phyloP scores from a whole-genome alignment of 2,888 invertebrate genomes.

The Dicranocentrus wangi region DNA sequence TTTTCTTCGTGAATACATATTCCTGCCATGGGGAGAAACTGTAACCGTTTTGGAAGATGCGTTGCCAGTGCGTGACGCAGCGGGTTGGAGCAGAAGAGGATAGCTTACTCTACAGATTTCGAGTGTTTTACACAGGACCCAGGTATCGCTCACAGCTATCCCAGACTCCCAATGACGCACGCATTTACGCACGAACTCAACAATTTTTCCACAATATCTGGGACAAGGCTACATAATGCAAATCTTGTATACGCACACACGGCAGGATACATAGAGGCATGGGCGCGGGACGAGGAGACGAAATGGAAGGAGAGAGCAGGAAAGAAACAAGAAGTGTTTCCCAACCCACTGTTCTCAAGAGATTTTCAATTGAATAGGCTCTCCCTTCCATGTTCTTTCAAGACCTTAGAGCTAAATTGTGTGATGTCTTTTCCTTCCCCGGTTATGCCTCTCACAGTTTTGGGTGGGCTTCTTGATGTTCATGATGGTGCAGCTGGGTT shows the following conservation, averaged over 20 bases:
- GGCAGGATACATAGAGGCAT: slow-evolving; percentile 21
- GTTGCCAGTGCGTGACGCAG: not conserved
- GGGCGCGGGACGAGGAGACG: not conserved
- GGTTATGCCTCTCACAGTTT: slow-evolving; percentile 1
- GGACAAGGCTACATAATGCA: slow-evolving; percentile 62
- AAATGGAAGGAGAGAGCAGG: not conserved
- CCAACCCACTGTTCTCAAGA: slow-evolving; percentile 48
- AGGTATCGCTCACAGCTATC: slow-evolving; percentile 35
- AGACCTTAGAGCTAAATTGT: not conserved
- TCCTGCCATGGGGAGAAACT: no score
- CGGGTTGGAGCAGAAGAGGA: not conserved
- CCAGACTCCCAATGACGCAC: slow-evolving; percentile 65
- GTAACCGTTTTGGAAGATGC: not conserved
- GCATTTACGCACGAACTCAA: slow-evolving; percentile 64
- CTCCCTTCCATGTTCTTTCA: not conserved
- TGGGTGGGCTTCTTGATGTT: not conserved
- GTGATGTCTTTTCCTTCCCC: not conserved
- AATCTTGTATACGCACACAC: slow-evolving; percentile 32
- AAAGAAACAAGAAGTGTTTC: slow-evolving; percentile 8
- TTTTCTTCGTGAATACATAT: not conserved
- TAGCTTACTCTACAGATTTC: not conserved
- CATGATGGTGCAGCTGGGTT: not conserved
- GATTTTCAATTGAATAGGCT: slow-evolving; percentile 56
- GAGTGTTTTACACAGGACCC: not conserved
- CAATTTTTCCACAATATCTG: slow-evolving; percentile 47